Evolutionary conservation across 2,888 invertebrate genomes (phyloP), one percentile per base, ranked within the genome.

Genomic region (Siphonodentalium dalli): DNA sequence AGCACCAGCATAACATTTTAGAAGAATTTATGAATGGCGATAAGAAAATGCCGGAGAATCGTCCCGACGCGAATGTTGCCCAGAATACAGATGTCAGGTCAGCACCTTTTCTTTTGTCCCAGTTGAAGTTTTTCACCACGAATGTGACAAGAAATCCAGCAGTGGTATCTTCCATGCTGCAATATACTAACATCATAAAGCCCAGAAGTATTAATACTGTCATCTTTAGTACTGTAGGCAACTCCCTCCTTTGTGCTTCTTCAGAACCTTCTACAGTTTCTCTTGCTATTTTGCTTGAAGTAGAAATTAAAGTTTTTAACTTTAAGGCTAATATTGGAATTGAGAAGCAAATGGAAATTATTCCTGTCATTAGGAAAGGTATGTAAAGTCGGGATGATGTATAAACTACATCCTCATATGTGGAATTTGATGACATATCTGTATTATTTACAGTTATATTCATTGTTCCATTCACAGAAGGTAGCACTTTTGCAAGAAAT

Each of bases 401-500:
- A n/a, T n/a, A n/a, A n/a, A n/a, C n/a, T n/a, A n/a, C n/a, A n/a
- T n/a, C n/a, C n/a, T n/a, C n/a, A n/a, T n/a, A n/a, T n/a, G n/a
- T n/a, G n/a, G n/a, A n/a, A n/a, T n/a, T n/a, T n/a, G n/a, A n/a
- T n/a, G n/a, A n/a, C n/a, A n/a, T n/a, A n/a, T n/a, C n/a, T n/a
- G n/a, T n/a, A n/a, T n/a, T n/a, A n/a, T n/a, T n/a, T n/a, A n/a
- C n/a, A n/a, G n/a, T n/a, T n/a, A n/a, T n/a, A n/a, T n/a, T n/a
- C n/a, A n/a, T n/a, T n/a, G n/a, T n/a, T n/a, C n/a, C n/a, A n/a
- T n/a, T n/a, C n/a, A n/a, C n/a, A n/a, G n/a, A n/a, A n/a, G n/a
- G n/a, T n/a, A n/a, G n/a, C n/a, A n/a, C n/a, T n/a, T 33, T 13
- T 6, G 43, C 49, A 11, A 65, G 48, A 33, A 67, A 67, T 8